phyloP scores from a whole-genome alignment of 2,797 vertebrate genomes.

The Mallotus villosus region DNA sequence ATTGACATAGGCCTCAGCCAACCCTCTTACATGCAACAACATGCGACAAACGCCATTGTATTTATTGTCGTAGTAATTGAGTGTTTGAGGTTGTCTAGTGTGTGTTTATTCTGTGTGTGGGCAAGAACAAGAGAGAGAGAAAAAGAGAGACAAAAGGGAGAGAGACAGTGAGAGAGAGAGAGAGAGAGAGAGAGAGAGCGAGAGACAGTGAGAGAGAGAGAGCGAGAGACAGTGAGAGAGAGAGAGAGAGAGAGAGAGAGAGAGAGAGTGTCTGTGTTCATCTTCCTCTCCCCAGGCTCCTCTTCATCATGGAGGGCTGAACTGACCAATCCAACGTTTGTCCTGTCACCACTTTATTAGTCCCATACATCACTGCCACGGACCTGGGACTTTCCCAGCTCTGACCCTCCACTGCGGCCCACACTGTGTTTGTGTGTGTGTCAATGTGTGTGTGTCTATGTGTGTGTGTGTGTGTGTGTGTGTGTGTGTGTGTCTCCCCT shows the following conservation, averaged over 20 bases:
- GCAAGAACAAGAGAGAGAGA: no score
- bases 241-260: no score
- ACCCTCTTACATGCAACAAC: background rate
- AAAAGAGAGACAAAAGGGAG: no score
- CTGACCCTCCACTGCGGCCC: background rate
- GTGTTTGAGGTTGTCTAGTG: background rate
- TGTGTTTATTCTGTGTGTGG: background rate
- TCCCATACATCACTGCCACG: background rate
- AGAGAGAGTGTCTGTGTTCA: background rate
- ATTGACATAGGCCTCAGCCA: background rate
- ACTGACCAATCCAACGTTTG: constrained; percentile 2
- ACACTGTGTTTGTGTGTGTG: constrained; percentile 21
- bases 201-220: no score
- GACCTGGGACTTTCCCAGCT: background rate
- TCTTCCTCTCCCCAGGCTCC: background rate
- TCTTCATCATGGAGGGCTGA: background rate
- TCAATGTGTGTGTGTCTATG: background rate
- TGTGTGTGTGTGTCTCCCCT: constrained; percentile 14
- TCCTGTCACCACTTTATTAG: background rate
- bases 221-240: no score
- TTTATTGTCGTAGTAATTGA: background rate
- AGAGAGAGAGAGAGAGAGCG: no score
- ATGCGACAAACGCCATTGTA: background rate
- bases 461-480: constrained; percentile 13
- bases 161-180: no score